Evolutionary conservation across 1,140 invertebrate species (phyloP).

Genomic region (Heliconius nattereri): DNA sequence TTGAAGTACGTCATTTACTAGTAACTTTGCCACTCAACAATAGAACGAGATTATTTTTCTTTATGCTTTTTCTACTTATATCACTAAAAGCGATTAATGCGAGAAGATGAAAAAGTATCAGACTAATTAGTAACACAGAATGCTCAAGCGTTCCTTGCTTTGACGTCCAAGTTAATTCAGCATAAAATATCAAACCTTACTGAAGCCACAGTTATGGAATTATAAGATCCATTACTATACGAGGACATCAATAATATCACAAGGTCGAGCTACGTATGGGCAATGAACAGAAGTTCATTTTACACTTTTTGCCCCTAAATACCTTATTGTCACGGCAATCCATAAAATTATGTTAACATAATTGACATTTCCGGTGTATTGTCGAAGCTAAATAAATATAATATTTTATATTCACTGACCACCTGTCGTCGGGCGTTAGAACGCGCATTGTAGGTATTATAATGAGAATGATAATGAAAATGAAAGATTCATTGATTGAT

Average conservation of each 20-base stretch:
- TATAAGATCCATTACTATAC: neutral
- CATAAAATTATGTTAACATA: conserved; percentile 41
- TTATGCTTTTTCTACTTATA: too few relatives aligned
- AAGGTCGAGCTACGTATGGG: neutral
- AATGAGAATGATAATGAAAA: too few relatives aligned
- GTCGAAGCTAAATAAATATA: conserved; percentile 1
- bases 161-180: neutral
- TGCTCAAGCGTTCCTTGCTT: neutral
- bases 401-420: conserved; percentile 44
- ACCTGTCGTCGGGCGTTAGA: conserved; percentile 47
- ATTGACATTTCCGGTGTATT: conserved; percentile 50
- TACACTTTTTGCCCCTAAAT: conserved; percentile 2
- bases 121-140: neutral
- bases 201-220: neutral
- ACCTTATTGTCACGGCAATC: conserved; percentile 28
- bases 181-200: neutral
- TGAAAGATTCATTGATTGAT: too few relatives aligned
- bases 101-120: too few relatives aligned
- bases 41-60: too few relatives aligned
- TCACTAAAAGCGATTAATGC: too few relatives aligned
- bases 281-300: neutral
- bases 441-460: conserved; percentile 6
- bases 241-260: neutral
- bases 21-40: too few relatives aligned
- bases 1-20: too few relatives aligned